Conservation (phyloP, 1,140 invertebrate genomes). For the Orchestia grillus region DNA sequence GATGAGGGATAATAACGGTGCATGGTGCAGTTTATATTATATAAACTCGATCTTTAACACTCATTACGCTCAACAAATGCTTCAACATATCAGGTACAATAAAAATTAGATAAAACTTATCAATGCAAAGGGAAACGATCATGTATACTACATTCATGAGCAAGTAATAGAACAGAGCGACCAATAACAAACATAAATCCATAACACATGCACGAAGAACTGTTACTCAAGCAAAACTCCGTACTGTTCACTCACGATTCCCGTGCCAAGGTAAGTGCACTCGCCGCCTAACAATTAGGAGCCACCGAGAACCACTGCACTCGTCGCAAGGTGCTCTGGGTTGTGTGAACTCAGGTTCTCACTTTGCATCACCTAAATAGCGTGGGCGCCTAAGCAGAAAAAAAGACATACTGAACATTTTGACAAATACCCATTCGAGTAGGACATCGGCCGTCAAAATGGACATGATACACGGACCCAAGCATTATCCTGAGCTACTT, state of each 20-base stretch:
- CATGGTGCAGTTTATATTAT: not conserved
- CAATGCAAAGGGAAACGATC: not conserved
- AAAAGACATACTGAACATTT: too few species aligned
- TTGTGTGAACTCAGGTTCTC: too few species aligned
- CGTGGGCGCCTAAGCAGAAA: too few species aligned
- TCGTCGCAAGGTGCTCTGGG: too few species aligned
- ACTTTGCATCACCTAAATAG: too few species aligned
- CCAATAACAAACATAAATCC: not conserved
- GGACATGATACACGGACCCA: too few species aligned
- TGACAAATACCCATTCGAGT: too few species aligned
- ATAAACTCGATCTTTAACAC: conserved; percentile 1
- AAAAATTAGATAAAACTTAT: not conserved
- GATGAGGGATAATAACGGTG: not conserved
- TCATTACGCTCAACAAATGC: not conserved
- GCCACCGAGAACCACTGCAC: not conserved
- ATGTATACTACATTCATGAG: not conserved
- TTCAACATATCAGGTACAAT: conserved; percentile 1
- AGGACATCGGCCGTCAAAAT: too few species aligned
- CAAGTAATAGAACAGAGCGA: not conserved
- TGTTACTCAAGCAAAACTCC: not conserved
- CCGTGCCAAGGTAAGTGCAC: not conserved
- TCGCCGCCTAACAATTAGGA: not conserved
- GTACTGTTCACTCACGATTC: not conserved
- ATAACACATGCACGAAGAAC: not conserved
- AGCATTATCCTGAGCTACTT: too few species aligned